Evolutionary conservation across 2,113 vertebrate genomes (phyloP).

Genomic region (Cricetomys ansorgei): DNA sequence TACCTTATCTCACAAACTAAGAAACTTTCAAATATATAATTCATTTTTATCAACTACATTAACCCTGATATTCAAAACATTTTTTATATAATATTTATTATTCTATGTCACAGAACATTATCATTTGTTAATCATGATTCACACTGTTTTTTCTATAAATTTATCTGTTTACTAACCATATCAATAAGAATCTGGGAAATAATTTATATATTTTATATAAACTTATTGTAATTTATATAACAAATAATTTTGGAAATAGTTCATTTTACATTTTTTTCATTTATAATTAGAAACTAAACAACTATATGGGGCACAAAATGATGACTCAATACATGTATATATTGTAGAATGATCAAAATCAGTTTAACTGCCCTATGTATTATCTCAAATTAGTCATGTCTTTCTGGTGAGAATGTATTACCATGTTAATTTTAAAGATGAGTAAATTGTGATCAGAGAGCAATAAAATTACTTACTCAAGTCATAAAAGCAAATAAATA

Average conservation of each 20-base stretch:
- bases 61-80: background rate
- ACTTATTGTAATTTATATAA: background rate
- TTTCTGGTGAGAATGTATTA: background rate
- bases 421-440: background rate
- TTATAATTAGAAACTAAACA: background rate
- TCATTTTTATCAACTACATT: background rate
- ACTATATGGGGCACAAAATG: background rate
- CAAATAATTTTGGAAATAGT: background rate
- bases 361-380: background rate
- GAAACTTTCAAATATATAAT: background rate
- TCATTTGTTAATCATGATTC: background rate
- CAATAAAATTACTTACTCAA: background rate
- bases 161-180: conserved; percentile 1
- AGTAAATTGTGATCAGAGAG: background rate
- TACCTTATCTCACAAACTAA: background rate
- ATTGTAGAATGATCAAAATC: background rate
- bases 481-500: background rate
- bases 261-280: background rate
- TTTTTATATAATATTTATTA: background rate
- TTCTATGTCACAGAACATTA: background rate
- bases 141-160: background rate
- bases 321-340: background rate
- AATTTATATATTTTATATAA: background rate
- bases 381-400: background rate
- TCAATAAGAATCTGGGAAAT: conserved; percentile 8